A percentile compares a stretch with the other conserved stretches of the same genome.
Conservation (phyloP, 2,113 vertebrate species). For the Mustelus asterias region DNA sequence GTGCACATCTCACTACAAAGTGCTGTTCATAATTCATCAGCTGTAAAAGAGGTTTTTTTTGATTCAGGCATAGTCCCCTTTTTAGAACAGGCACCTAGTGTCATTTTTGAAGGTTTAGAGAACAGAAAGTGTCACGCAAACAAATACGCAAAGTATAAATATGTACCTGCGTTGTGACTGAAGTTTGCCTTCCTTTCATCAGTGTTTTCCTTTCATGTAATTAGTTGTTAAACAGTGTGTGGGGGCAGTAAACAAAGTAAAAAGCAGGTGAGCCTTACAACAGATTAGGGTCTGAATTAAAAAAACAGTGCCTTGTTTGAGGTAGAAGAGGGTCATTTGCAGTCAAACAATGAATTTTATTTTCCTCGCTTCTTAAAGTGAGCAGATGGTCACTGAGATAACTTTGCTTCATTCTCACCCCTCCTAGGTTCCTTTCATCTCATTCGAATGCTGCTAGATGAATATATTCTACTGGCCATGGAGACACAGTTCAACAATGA, state of each 20-base stretch:
- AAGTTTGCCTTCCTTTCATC: constrained; percentile 69
- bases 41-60: not conserved
- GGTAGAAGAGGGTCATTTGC: constrained; percentile 58
- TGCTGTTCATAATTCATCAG: not conserved
- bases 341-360: constrained; percentile 70
- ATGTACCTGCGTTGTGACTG: constrained; percentile 50
- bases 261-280: constrained; percentile 56
- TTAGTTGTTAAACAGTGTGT: constrained; percentile 62
- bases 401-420: constrained; percentile 45
- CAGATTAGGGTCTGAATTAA: constrained; percentile 59
- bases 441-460: constrained; percentile 94
- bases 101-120: not conserved
- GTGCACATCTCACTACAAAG: not conserved
- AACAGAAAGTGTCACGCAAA: constrained; percentile 15
- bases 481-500: constrained; percentile 98
- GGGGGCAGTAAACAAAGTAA: constrained; percentile 62
- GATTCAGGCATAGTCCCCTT: not conserved
- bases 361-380: constrained; percentile 59
- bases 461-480: constrained; percentile 92
- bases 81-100: not conserved
- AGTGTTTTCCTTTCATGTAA: constrained; percentile 70
- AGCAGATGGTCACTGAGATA: constrained; percentile 69
- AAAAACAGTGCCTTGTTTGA: constrained; percentile 57
- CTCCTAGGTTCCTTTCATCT: constrained; percentile 89
- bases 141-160: not conserved